Conservation (phyloP, 2,113 vertebrate species). For the Callospermophilus lateralis region DNA sequence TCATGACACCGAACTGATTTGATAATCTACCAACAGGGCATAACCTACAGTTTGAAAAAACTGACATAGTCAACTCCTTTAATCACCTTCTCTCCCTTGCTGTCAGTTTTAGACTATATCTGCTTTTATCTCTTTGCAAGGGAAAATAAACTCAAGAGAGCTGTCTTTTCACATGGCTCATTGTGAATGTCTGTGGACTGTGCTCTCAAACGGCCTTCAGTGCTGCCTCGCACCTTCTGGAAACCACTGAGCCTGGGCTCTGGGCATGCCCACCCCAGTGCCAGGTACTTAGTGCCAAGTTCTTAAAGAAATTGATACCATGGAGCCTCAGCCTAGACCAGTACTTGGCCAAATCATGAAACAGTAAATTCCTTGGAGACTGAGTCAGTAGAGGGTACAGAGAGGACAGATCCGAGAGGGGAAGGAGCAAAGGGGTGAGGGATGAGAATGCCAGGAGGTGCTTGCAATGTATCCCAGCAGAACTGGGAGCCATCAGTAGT, state of each 20-base stretch:
- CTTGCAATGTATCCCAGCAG: not conserved
- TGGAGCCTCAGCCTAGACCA: not conserved
- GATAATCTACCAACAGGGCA: not conserved
- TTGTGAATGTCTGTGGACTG: not conserved
- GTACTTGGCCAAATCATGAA: not conserved
- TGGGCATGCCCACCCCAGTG: not conserved
- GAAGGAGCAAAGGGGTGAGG: not conserved
- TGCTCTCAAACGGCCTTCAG: not conserved
- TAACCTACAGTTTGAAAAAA: not conserved
- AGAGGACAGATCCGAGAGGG: not conserved
- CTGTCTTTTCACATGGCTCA: not conserved
- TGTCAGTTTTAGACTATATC: not conserved
- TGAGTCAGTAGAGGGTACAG: not conserved
- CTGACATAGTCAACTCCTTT: not conserved
- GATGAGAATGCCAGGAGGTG: too few species aligned
- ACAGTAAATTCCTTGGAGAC: not conserved
- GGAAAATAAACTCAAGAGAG: not conserved
- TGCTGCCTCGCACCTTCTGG: not conserved
- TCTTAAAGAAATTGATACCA: not conserved
- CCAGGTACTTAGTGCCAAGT: not conserved
- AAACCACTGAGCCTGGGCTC: not conserved
- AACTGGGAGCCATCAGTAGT: not conserved
- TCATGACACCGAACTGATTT: not conserved
- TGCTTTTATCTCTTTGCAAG: conserved; percentile 1
- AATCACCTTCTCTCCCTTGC: not conserved